A percentile compares a stretch with the other conserved stretches of the same genome.
Conservation (phyloP, 2,888 invertebrate species). For the Oscheius sp. region DNA sequence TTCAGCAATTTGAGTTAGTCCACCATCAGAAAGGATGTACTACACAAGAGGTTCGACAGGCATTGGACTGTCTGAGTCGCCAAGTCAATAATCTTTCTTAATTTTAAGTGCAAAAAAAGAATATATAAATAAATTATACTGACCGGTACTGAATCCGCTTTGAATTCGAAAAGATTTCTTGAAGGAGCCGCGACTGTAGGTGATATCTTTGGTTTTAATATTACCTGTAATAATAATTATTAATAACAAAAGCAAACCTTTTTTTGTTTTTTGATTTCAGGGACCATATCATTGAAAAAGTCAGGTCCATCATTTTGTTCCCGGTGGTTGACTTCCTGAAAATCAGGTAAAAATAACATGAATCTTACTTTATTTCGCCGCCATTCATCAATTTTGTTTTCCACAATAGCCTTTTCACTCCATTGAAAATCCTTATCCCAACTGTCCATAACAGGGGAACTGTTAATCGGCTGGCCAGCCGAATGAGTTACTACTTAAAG, state of each 20-base stretch:
- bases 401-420: slow-evolving; percentile 52
- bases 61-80: slow-evolving; percentile 26
- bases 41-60: slow-evolving; percentile 18
- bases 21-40: slow-evolving; percentile 30
- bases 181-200: slow-evolving; percentile 9
- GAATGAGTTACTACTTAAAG: not conserved
- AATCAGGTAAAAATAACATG: not conserved
- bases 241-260: slow-evolving; percentile 44
- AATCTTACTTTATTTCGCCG: slow-evolving; percentile 32
- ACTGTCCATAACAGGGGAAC: slow-evolving; percentile 32
- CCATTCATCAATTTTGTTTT: slow-evolving; percentile 67
- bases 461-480: slow-evolving; percentile 25
- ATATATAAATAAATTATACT: slow-evolving; percentile 28
- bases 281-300: slow-evolving; percentile 62
- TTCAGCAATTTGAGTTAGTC: slow-evolving; percentile 23
- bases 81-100: slow-evolving; percentile 25
- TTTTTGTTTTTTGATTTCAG: slow-evolving; percentile 61
- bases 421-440: slow-evolving; percentile 55
- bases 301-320: slow-evolving; percentile 49
- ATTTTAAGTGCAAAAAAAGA: not conserved
- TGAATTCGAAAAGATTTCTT: slow-evolving; percentile 51
- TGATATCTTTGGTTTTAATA: slow-evolving; percentile 37
- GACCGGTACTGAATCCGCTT: slow-evolving; percentile 11
- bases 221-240: slow-evolving; percentile 30
- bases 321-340: slow-evolving; percentile 30